Percentiles rank a stretch among this genome's conserved stretches.
Evolutionary conservation across 23 tunicate genomes (phyloP).

Genomic region (Aplidium turbinatum): DNA sequence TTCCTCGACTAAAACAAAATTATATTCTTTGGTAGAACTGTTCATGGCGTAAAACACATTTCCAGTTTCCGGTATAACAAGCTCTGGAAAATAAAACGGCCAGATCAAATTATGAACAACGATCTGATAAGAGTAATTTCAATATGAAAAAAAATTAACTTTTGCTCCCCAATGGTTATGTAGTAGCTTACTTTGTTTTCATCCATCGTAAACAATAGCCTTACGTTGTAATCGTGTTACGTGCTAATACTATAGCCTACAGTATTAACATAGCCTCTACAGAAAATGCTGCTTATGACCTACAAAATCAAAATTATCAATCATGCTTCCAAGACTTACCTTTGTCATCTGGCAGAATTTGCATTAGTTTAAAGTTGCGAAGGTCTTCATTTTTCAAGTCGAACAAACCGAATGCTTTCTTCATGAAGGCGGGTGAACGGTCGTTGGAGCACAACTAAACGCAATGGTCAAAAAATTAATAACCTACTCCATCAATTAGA

Average conservation of each 20-base stretch:
- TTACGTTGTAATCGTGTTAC: too few species aligned
- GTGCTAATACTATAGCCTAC: too few species aligned
- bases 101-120: too few species aligned
- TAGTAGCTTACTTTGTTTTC: too few species aligned
- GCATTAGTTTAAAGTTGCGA: slow-evolving; percentile 52
- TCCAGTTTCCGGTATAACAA: slow-evolving; percentile 61
- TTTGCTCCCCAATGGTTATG: too few species aligned
- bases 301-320: not conserved
- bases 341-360: slow-evolving; percentile 61
- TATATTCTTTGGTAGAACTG: slow-evolving; percentile 54
- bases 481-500: too few species aligned
- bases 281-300: not conserved
- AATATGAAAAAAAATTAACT: too few species aligned
- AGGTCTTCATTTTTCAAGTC: slow-evolving; percentile 35
- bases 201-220: too few species aligned
- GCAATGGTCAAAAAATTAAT: too few species aligned
- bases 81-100: slow-evolving; percentile 51
- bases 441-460: slow-evolving; percentile 73
- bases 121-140: too few species aligned
- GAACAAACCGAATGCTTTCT: slow-evolving; percentile 48
- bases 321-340: slow-evolving; percentile 21
- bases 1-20: slow-evolving; percentile 57
- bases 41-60: slow-evolving; percentile 87
- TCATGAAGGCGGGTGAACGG: slow-evolving; percentile 63
- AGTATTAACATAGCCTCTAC: too few species aligned